Percentiles rank a stretch among this genome's conserved stretches.
Conservation (phyloP, 2,797 vertebrate species). For the Micromesistius poutassou region DNA sequence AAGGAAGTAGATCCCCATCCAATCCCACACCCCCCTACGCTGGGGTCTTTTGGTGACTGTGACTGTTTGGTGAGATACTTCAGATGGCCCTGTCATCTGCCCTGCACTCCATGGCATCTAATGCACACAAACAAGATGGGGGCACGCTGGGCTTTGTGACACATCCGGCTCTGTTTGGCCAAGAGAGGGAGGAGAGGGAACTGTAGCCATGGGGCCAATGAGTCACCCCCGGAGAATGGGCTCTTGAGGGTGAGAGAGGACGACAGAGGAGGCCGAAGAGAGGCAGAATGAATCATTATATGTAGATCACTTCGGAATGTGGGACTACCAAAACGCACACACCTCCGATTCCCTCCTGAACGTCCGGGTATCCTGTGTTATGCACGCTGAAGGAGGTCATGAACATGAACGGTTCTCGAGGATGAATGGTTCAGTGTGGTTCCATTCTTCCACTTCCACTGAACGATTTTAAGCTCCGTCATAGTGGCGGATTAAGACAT, state of each 20-base stretch:
- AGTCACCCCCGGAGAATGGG: conserved; percentile 58
- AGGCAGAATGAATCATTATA: conserved; percentile 22
- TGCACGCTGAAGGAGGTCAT: background rate
- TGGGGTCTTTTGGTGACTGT: conserved; percentile 17
- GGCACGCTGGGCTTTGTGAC: conserved; percentile 64
- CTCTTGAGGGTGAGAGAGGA: conserved; percentile 45
- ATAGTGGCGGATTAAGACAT: background rate
- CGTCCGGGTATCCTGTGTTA: background rate
- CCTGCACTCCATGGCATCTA: conserved; percentile 56
- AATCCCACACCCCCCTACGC: background rate
- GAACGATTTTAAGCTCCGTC: background rate
- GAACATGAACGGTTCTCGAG: background rate
- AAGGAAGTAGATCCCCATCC: conserved; percentile 4
- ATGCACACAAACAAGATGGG: conserved; percentile 60
- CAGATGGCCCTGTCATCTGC: conserved; percentile 52
- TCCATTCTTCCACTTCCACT: background rate
- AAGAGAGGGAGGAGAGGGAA: conserved; percentile 50
- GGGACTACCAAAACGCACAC: background rate
- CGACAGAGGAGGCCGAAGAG: conserved; percentile 34
- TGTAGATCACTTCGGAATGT: background rate
- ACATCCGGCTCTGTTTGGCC: conserved; percentile 73
- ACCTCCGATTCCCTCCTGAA: background rate
- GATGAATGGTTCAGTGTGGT: background rate
- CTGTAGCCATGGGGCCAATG: conserved; percentile 69
- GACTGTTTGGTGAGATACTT: conserved; percentile 39